Conservation (phyloP, 2,888 invertebrate species). For the Eulithis testata region DNA sequence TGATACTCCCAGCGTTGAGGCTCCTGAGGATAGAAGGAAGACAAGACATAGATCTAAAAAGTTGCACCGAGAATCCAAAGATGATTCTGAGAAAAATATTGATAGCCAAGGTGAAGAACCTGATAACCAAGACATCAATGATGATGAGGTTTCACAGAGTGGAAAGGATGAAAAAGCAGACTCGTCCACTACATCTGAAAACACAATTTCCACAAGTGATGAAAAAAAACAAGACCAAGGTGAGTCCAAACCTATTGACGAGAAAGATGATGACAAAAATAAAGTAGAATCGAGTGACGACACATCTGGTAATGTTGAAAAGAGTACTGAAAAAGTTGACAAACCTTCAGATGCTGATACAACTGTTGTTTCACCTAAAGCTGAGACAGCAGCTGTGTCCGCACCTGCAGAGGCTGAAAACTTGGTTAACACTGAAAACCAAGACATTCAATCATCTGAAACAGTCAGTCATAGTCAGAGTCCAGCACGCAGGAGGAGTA, state of each 20-base stretch:
- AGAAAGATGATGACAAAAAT: conserved; percentile 35
- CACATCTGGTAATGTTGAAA: conserved; percentile 37
- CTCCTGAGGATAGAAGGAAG: conserved; percentile 76
- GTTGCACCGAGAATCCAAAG: conserved; percentile 65
- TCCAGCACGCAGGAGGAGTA: conserved; percentile 53
- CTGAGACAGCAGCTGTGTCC: conserved; percentile 58
- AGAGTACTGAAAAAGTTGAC: conserved; percentile 40
- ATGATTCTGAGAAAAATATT: conserved; percentile 63
- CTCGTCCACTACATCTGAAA: conserved; percentile 40
- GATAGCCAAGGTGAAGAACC: conserved; percentile 66
- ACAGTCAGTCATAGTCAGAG: conserved; percentile 25
- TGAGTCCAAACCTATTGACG: conserved; percentile 25
- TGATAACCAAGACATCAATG: conserved; percentile 43
- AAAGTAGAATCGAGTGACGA: conserved; percentile 42
- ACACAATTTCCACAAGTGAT: conserved; percentile 39
- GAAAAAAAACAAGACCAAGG: conserved; percentile 29
- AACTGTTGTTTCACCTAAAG: conserved; percentile 66
- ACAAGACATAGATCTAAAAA: conserved; percentile 70
- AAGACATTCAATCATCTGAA: conserved; percentile 36
- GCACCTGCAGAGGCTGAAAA: conserved; percentile 44
- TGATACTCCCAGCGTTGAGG: conserved; percentile 75
- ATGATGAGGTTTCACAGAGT: conserved; percentile 57
- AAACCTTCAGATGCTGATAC: conserved; percentile 60
- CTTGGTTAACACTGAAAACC: conserved; percentile 31
- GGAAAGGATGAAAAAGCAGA: conserved; percentile 43